These are phyloP conservation scores for Archaeoteleia sp. DNA, from an alignment of 2,888 invertebrate species.

Conservation along the genomic window DNA sequence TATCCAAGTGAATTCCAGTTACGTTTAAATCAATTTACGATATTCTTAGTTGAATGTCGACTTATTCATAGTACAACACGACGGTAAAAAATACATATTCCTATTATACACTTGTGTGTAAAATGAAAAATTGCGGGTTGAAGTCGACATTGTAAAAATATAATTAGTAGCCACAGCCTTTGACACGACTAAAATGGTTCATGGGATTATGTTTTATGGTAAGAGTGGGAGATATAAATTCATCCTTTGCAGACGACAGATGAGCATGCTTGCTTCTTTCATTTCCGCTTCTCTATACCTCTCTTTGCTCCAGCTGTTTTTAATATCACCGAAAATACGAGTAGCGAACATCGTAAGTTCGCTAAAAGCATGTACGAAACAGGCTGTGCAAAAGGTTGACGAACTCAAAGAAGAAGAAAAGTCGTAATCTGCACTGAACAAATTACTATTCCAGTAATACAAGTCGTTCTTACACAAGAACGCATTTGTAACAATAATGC, in stretches of 20 bases:
- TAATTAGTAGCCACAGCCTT: slow-evolving; percentile 1
- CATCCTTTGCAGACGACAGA: slow-evolving; percentile 46
- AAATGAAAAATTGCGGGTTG: not conserved
- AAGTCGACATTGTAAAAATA: not conserved
- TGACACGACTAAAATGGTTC: not conserved
- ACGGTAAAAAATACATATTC: no score
- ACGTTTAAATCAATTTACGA: no score
- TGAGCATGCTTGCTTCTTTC: slow-evolving; percentile 49
- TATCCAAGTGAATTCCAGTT: no score
- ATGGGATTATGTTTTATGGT: slow-evolving; percentile 1
- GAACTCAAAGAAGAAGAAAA: slow-evolving; percentile 36
- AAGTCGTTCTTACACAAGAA: no score
- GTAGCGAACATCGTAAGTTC: slow-evolving; percentile 39
- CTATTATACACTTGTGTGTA: no score
- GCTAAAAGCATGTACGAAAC: slow-evolving; percentile 43
- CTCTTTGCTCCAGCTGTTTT: slow-evolving; percentile 46
- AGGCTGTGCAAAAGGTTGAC: slow-evolving; percentile 45
- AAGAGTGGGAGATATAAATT: slow-evolving; percentile 32
- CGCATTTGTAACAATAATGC: no score
- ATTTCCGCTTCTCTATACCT: slow-evolving; percentile 48
- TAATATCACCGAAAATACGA: slow-evolving; percentile 53
- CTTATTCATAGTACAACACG: no score
- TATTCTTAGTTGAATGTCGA: no score
- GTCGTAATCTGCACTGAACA: slow-evolving; percentile 14
- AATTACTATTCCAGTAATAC: no score